Evolutionary conservation across 2,888 invertebrate species (phyloP).

Genomic region (Lymantria dispar): DNA sequence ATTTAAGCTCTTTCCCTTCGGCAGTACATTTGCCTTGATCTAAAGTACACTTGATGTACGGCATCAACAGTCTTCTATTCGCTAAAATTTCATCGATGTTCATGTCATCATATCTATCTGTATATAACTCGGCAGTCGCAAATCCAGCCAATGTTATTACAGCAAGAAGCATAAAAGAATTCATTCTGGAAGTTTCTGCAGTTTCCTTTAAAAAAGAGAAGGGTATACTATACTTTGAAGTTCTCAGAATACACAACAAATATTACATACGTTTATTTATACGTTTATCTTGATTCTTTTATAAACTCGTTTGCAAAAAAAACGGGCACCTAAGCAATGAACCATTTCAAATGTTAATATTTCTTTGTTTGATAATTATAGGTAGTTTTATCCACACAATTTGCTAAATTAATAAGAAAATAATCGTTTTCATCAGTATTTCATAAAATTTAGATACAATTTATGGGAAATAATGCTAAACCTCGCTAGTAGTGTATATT

Average conservation of each 20-base stretch:
- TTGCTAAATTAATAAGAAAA: too few species aligned
- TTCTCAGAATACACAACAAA: background rate
- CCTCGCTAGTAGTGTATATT: too few species aligned
- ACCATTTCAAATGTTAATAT: too few species aligned
- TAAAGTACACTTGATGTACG: constrained; percentile 86
- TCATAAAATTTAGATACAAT: too few species aligned
- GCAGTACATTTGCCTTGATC: constrained; percentile 85
- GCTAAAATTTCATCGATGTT: constrained; percentile 86
- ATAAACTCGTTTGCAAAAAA: too few species aligned
- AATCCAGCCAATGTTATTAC: constrained; percentile 26
- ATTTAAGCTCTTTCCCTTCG: constrained; percentile 86
- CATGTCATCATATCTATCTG: constrained; percentile 86
- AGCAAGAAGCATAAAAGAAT: constrained; percentile 27
- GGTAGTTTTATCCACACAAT: too few species aligned
- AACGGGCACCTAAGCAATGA: too few species aligned
- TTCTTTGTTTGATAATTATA: too few species aligned
- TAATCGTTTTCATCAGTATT: too few species aligned
- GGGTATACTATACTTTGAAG: background rate
- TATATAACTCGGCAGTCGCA: constrained; percentile 61
- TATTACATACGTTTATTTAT: too few species aligned
- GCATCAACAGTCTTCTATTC: constrained; percentile 84
- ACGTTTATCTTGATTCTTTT: too few species aligned
- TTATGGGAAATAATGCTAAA: too few species aligned
- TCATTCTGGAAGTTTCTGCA: constrained; percentile 41
- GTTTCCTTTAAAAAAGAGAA: background rate